Evolutionary conservation across 2,888 invertebrate genomes (phyloP), one percentile per base, ranked within the genome.

Genomic region (Amitus sp.): DNA sequence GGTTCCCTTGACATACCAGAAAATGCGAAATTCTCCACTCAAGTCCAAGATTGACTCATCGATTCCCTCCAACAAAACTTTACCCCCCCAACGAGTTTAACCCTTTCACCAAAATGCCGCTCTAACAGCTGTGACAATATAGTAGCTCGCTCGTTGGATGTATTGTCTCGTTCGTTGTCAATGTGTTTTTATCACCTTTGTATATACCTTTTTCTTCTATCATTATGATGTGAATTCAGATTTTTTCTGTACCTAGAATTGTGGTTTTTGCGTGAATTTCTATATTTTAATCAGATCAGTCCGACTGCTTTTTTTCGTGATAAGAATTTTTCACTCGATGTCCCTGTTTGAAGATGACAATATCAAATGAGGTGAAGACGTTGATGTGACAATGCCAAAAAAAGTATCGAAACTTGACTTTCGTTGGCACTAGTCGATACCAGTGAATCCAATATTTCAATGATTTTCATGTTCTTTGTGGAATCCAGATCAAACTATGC

Each of bases 101-200:
- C 62, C 63, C 61, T 57, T 65, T 56, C 62, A 65, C 57, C 59
- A 56, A 57, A 55, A 55, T 61, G 62, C 69, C 71, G 78, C 75
- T 79, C 76, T 77, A 76, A 78, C 78, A 78, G 78, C 78, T 80
- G 76, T 81, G 75, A 82, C 77, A 77, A 81, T 80, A 79, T 81
- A 80, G 80, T 81, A 80, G 81, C 82, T 82, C 82, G 81, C 79
- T 82, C 82, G 82, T 82, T 82, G 79, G 78, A 82, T 82, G 82
- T 82, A 77, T 78, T 81, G 81, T 81, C 80, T 81, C 81, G 82
- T 82, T 82, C 80, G 82, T 82, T 81, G 77, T 82, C 81, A 77
- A 79, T 82, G 80, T 80, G 73, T 78, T 79, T 79, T 73, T 78
- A 78, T 74, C 76, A 79, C 73, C 74, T 77, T 62, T 79, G 79